These are phyloP conservation scores for Micronisus gabar DNA, from an alignment of 2,113 vertebrate species.

Conservation along the genomic window DNA sequence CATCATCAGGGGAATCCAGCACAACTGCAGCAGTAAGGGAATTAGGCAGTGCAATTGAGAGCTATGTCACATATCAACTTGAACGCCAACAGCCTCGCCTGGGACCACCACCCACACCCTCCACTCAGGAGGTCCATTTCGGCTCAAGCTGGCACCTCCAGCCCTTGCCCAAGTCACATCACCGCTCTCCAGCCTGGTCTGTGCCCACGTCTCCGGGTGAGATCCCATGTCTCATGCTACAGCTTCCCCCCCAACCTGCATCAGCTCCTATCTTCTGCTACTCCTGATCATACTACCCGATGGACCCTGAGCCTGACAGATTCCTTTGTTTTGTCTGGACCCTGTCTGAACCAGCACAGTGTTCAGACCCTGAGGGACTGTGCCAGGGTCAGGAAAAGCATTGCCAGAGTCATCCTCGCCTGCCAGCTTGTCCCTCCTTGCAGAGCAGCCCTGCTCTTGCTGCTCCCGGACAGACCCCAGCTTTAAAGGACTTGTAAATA, in stretches of 20 bases:
- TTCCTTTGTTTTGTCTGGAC: too few relatives aligned
- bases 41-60: neutral
- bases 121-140: neutral
- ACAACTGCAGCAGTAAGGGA: neutral
- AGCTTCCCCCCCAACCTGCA: neutral
- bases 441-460: neutral
- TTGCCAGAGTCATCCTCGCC: accelerated
- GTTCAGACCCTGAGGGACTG: accelerated
- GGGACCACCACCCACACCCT: neutral
- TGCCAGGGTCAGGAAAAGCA: neutral
- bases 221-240: accelerated
- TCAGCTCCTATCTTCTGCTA: neutral
- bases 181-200: accelerated
- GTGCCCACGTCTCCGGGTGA: accelerated
- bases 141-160: neutral
- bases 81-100: neutral
- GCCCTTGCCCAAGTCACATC: neutral
- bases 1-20: neutral
- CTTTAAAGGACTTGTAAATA: neutral
- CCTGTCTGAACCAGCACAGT: neutral
- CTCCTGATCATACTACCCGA: neutral
- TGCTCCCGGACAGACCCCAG: neutral
- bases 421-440: neutral
- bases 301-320: neutral
- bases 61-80: neutral